Conservation (phyloP, 2,888 invertebrate genomes). For the Epinotia ramella region DNA sequence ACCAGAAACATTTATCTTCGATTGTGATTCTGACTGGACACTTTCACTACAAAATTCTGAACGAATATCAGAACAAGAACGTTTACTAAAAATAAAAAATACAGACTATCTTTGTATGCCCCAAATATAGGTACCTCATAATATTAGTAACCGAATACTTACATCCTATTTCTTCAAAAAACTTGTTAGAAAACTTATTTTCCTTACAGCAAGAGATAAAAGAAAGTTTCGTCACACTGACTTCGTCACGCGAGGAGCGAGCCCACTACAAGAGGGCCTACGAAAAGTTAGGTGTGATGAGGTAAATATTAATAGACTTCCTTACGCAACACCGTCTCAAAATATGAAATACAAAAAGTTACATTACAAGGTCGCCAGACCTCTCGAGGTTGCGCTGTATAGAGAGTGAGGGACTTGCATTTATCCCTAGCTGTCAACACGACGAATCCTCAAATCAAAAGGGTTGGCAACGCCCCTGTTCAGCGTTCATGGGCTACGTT, state of each 20-base stretch:
- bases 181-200: conserved; percentile 45
- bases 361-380: too few relatives aligned
- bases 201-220: conserved; percentile 78
- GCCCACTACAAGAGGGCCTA: conserved; percentile 63
- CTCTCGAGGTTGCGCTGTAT: too few relatives aligned
- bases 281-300: conserved; percentile 71
- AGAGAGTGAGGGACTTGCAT: too few relatives aligned
- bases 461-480: too few relatives aligned
- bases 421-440: too few relatives aligned
- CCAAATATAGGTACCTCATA: background rate
- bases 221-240: conserved; percentile 75
- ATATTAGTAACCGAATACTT: background rate
- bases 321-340: background rate
- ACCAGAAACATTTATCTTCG: background rate
- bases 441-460: too few relatives aligned
- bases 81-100: too few relatives aligned
- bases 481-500: too few relatives aligned
- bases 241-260: conserved; percentile 58
- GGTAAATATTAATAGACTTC: conserved; percentile 58
- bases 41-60: background rate
- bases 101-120: background rate
- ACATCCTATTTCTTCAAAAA: conserved; percentile 13
- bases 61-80: background rate
- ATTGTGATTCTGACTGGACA: background rate
- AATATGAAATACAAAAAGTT: background rate